Base-by-base conservation (phyloP, 1,140 invertebrate genomes). In the Meteorus sp. region DNA sequence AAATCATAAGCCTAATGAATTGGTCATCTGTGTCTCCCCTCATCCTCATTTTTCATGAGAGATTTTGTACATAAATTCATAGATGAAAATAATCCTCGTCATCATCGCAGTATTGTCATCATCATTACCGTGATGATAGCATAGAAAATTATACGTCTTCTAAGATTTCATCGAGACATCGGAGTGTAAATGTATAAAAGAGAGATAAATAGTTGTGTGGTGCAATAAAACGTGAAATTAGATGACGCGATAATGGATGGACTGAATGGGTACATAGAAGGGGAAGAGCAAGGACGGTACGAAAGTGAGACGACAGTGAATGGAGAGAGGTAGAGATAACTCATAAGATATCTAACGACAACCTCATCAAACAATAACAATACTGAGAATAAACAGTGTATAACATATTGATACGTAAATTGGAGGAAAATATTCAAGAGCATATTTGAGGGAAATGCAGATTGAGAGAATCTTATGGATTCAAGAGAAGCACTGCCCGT, bases 331-430 rank as follows among this genome's bases (percentile, higher is more conserved):
- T 31, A 41, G 41, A 22, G 31, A 41, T 22, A 31, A 11, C 23
- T 48, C 1, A 51, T 35, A 35, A 37, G 35, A 22, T 4, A n/a
- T 37, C 51, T 58, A 58, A 58, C 56, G 56, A 43, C 47, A 20
- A 51, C 51, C 27, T 47, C 51, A 35, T 45, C 39, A 58, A 58
- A 47, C 47, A 58, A 58, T 58, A 43, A 58, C 35, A 35, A 58
- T 58, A 58, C 50, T 58, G 47, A n/a, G n/a, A n/a, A n/a, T n/a
- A n/a, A n/a, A n/a, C n/a, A n/a, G n/a, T n/a, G n/a, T n/a, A n/a
- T n/a, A n/a, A n/a, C n/a, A n/a, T n/a, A n/a, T n/a, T n/a, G n/a
- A n/a, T n/a, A n/a, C n/a, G n/a, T n/a, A n/a, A n/a, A n/a, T n/a
- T n/a, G n/a, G n/a, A n/a, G n/a, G n/a, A n/a, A n/a, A n/a, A n/a